Base-by-base conservation (phyloP, 2,797 vertebrate genomes). In the Thunnus albacares region DNA sequence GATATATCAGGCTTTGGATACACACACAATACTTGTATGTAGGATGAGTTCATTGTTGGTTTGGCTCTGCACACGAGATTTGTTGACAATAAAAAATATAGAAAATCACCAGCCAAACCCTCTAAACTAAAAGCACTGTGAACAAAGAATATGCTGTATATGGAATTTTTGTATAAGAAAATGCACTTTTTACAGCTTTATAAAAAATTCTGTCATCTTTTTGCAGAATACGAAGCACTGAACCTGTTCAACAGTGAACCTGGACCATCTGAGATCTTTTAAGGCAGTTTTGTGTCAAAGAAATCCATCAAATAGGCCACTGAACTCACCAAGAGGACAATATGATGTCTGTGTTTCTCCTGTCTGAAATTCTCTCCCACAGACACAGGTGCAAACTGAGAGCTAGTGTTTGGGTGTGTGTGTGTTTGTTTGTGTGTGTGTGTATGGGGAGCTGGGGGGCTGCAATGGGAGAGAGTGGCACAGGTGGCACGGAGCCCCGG, bases 401-500 rank as follows among this genome's bases (percentile, higher is more conserved):
- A 85, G 66, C 81, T 76, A 84, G 80, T 85, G 82, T 80, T 59
- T 77, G 1, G 1, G 57, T 81, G 62, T 72, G 53, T 73, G 13
- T 82, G 63, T 67, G 41, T 77, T 47, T 81, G 20, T 53, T 53
- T 58, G 38, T 63, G 59, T 53, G 57, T 49, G 56, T 41, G 62
- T 73, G 53, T 73, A 28, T 61, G 73, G 64, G 73, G 77, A 80
- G 77, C 57, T 74, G 56, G 56, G 79, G 83, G 78, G 82, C 71
- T 90, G 85, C 85, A 75, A 59, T 85, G 87, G 83, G 90, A 93
- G 90, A 94, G 85, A 89, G 91, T 92, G 93, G 94, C 95, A 95
- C 95, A 96, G 95, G 95, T 96, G 95, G 95, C 92, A 88, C 65
- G 35, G 84, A 92, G 93, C 93, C 89, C 86, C 79, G 71, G 89